Evolutionary conservation across 2,888 invertebrate genomes (phyloP).

Genomic region (Eremobia ochroleuca): DNA sequence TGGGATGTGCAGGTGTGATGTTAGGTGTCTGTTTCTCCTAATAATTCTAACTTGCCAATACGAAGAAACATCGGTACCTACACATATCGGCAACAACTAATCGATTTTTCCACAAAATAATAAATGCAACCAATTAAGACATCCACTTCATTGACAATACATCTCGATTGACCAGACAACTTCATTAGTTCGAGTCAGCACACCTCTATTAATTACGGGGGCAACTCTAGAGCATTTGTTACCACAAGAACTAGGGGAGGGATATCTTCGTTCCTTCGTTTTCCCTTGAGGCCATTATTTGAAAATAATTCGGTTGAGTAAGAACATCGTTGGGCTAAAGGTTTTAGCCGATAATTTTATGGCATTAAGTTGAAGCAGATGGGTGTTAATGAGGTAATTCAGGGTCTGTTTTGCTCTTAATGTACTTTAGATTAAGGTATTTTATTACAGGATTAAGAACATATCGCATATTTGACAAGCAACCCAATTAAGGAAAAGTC

Average conservation of each 20-base stretch:
- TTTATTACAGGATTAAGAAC: background rate
- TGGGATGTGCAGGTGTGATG: background rate
- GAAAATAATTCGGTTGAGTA: slow-evolving; percentile 44
- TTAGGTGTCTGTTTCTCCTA: background rate
- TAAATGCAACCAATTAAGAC: slow-evolving; percentile 30
- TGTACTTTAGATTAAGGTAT: background rate
- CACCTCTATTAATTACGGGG: slow-evolving; percentile 50
- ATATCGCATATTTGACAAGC: background rate
- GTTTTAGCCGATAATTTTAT: slow-evolving; percentile 40
- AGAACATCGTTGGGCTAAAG: slow-evolving; percentile 17
- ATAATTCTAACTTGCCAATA: background rate
- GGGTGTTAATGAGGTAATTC: slow-evolving; percentile 14
- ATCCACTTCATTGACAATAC: slow-evolving; percentile 36
- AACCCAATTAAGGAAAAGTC: background rate
- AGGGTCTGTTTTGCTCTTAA: slow-evolving; percentile 18
- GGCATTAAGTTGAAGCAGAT: slow-evolving; percentile 4
- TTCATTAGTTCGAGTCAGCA: slow-evolving; percentile 50
- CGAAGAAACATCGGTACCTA: background rate
- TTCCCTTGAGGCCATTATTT: slow-evolving; percentile 30
- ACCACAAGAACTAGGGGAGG: slow-evolving; percentile 17
- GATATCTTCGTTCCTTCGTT: slow-evolving; percentile 10
- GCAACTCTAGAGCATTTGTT: slow-evolving; percentile 40
- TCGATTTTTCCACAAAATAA: slow-evolving; percentile 13
- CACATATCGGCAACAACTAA: background rate
- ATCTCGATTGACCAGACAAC: slow-evolving; percentile 48